Percentiles rank a stretch among this genome's conserved stretches.
phyloP scores from a whole-genome alignment of 2,113 vertebrate species.

The Pyrgilauda ruficollis region DNA sequence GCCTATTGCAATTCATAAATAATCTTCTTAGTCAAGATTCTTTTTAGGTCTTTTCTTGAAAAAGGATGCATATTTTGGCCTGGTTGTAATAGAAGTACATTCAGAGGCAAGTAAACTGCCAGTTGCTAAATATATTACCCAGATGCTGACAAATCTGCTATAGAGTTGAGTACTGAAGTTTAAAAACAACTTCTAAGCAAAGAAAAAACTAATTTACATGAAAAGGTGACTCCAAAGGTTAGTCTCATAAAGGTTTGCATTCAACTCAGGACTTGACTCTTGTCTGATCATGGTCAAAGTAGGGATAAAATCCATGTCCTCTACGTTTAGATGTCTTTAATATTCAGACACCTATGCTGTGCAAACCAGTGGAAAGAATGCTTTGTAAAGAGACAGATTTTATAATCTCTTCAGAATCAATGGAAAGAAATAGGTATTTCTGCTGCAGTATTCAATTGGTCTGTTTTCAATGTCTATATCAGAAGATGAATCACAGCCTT shows the following conservation, averaged over 20 bases:
- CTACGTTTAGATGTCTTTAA: background rate
- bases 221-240: background rate
- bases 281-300: background rate
- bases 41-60: background rate
- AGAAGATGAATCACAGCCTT: constrained; percentile 24
- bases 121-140: background rate
- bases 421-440: background rate
- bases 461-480: constrained; percentile 21
- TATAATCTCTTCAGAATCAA: background rate
- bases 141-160: background rate
- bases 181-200: background rate
- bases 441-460: background rate
- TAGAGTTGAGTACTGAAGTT: background rate
- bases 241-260: background rate
- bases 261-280: background rate
- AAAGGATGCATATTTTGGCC: background rate
- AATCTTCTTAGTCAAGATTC: background rate
- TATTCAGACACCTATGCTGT: background rate
- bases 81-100: background rate
- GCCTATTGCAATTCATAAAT: background rate
- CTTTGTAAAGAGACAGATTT: background rate
- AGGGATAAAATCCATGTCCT: background rate
- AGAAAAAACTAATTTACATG: background rate
- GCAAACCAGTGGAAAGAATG: background rate
- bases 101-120: background rate